phyloP scores from a whole-genome alignment of 2,797 vertebrate species.

The Enteromius argenteus region DNA sequence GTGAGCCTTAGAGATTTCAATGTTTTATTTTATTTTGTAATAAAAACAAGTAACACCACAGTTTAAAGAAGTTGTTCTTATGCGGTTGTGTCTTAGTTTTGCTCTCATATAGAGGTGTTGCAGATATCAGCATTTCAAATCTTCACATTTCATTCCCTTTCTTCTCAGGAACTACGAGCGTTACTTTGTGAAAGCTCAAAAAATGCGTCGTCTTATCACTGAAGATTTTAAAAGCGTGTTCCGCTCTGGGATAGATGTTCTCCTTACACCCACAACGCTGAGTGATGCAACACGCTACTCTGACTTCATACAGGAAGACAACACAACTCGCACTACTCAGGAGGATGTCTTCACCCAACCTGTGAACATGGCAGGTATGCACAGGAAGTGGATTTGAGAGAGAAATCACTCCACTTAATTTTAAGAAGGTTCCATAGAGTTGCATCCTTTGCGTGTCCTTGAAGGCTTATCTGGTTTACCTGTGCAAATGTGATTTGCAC shows the following conservation, averaged over 20 bases:
- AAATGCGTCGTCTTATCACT: constrained; percentile 89
- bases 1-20: background rate
- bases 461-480: background rate
- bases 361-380: constrained; percentile 91
- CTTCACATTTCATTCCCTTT: background rate
- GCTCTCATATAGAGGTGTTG: background rate
- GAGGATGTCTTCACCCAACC: constrained; percentile 94
- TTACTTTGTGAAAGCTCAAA: constrained; percentile 94
- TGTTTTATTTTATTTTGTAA: background rate
- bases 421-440: background rate
- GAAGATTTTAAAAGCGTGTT: constrained; percentile 88
- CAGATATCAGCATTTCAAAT: background rate
- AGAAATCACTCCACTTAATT: background rate
- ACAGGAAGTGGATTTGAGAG: constrained; percentile 1
- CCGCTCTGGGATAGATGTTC: constrained; percentile 83
- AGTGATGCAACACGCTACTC: constrained; percentile 78
- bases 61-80: background rate
- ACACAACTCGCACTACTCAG: constrained; percentile 89
- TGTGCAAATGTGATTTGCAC: background rate
- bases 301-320: constrained; percentile 92
- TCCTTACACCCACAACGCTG: constrained; percentile 93
- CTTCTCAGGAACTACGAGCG: constrained; percentile 87
- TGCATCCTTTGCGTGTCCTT: background rate
- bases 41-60: background rate
- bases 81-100: background rate